Evolutionary conservation across 2,113 vertebrate species (phyloP), one percentile per base, ranked within the genome.

Genomic region (Phasianus colchicus): DNA sequence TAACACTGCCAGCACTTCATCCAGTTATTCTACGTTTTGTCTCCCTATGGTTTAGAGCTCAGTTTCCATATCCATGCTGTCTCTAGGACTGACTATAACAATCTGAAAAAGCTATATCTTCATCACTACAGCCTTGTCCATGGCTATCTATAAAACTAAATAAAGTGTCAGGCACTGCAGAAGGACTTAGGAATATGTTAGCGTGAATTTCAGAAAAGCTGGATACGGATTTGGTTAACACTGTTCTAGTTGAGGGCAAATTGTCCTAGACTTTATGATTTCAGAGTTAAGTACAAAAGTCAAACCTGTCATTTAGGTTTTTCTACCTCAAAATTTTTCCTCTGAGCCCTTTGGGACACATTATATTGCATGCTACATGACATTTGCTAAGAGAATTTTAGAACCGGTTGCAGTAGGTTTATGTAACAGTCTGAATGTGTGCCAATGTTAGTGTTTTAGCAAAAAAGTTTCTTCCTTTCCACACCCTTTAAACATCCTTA

Each of bases 401-500:
- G 61, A 88, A 71, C 11, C 61, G 48, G 50, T 80, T 85, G 83
- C 79, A 93, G 72, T 79, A 72, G 64, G 89, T 77, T 69, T 92
- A 57, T n/a, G 38, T 24, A 71, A 36, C 57, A 29, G 83, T 82
- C 63, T 80, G 82, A 88, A 80, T 88, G 64, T 47, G 45, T 92
- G 92, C 80, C 94, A 96, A 25, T 52, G 57, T 89, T 86, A 78
- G 83, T 82, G 63, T 92, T 94, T 76, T 84, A 65, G 40, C 0
- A 0, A 64, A 84, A 80, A 40, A 40, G 64, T 90, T 94, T 92
- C 57, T 93, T 94, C 91, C 89, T 92, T 85, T 89, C 93, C 79
- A 64, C 73, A 55, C 70, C 83, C 92, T 96, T 96, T 95, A 90
- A 95, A 86, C 52, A 92, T 95, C 83, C 38, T 2, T 79, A 45